phyloP scores from a whole-genome alignment of 2,888 invertebrate species.

The Hirudinaria manillensis region DNA sequence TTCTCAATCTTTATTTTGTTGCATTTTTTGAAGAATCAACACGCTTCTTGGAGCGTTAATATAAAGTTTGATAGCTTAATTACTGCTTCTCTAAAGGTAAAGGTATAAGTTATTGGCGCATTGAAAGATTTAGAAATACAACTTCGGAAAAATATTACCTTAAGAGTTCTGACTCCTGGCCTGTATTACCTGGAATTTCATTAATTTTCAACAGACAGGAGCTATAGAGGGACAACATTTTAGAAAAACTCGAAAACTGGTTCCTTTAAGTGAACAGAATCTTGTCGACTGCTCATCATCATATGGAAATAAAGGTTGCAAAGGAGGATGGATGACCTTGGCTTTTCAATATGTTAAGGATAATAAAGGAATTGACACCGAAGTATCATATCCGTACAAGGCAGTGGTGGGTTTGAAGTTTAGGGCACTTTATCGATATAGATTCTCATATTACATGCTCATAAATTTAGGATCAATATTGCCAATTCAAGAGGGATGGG shows the following conservation, averaged over 20 bases:
- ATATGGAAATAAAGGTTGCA: slow-evolving; percentile 40
- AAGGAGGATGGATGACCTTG: slow-evolving; percentile 41
- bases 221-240: slow-evolving; percentile 53
- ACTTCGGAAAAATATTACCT: too few species aligned
- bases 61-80: too few species aligned
- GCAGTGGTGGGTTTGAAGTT: slow-evolving; percentile 41
- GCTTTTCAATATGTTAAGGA: slow-evolving; percentile 57
- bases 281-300: slow-evolving; percentile 54
- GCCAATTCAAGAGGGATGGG: slow-evolving; percentile 58
- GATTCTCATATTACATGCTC: too few species aligned
- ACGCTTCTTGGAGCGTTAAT: too few species aligned
- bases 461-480: slow-evolving; percentile 48
- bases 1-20: too few species aligned
- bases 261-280: slow-evolving; percentile 56
- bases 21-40: too few species aligned
- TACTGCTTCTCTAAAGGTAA: too few species aligned
- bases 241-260: slow-evolving; percentile 61
- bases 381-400: slow-evolving; percentile 47
- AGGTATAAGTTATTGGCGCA: too few species aligned
- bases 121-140: too few species aligned
- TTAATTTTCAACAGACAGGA: slow-evolving; percentile 64
- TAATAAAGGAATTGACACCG: slow-evolving; percentile 65
- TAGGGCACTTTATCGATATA: too few species aligned
- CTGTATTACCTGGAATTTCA: background rate
- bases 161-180: background rate